Conservation (phyloP, 1,140 invertebrate genomes). For the Megalopta genalis region DNA sequence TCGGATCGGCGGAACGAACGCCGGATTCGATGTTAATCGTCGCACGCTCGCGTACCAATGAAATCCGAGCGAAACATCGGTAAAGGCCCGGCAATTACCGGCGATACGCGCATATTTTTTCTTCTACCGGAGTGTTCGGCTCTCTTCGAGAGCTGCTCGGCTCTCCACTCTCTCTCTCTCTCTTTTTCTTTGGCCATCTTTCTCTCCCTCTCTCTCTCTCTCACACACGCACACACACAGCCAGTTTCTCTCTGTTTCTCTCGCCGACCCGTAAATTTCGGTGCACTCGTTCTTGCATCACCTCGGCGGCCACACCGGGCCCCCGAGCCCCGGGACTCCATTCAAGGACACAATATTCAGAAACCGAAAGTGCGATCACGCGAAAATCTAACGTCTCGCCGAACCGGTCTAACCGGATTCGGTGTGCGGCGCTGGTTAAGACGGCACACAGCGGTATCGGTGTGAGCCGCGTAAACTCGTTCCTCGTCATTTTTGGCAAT, state of each 20-base stretch:
- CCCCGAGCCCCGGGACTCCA: constrained; percentile 67
- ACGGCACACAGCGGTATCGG: constrained; percentile 66
- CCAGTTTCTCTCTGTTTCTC: neutral
- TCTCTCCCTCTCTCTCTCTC: constrained; percentile 1
- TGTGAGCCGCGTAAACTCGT: constrained; percentile 75
- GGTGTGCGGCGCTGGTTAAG: constrained; percentile 61
- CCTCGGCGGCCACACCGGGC: constrained; percentile 21
- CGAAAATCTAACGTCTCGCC: constrained; percentile 81
- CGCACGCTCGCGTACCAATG: neutral
- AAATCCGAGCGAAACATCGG: constrained; percentile 27
- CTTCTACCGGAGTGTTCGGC: neutral
- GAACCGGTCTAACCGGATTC: constrained; percentile 81
- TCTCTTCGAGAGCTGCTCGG: neutral
- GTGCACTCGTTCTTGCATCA: constrained; percentile 62
- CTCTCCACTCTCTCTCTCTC: too few relatives aligned
- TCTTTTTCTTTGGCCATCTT: too few relatives aligned
- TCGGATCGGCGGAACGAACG: constrained; percentile 2
- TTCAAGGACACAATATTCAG: constrained; percentile 79
- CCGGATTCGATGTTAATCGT: neutral
- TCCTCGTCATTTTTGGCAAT: constrained; percentile 74
- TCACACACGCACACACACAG: too few relatives aligned
- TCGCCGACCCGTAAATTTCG: constrained; percentile 49
- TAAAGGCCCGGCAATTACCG: constrained; percentile 27
- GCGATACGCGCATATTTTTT: constrained; percentile 8
- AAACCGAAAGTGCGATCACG: constrained; percentile 81